A percentile compares a stretch with the other conserved stretches of the same genome.
phyloP scores from a whole-genome alignment of 1,140 invertebrate species.

The Pseudomyrmex cubaensis region DNA sequence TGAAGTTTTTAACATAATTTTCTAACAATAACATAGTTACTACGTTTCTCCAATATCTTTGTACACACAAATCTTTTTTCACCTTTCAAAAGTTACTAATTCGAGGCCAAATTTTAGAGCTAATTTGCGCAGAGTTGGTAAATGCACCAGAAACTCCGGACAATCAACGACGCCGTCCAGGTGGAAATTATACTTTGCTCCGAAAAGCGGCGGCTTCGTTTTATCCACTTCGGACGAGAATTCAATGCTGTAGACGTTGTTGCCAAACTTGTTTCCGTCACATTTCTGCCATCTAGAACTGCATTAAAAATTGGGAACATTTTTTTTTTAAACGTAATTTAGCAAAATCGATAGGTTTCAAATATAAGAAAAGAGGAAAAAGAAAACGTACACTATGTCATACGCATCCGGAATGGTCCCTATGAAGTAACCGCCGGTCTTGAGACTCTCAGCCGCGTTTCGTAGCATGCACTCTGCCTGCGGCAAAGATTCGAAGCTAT shows the following conservation, averaged over 20 bases:
- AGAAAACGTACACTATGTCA: conserved; percentile 91
- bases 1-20: not conserved
- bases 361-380: not conserved
- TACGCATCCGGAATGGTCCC: conserved; percentile 97
- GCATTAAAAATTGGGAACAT: not conserved
- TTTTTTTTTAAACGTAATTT: conserved; percentile 10
- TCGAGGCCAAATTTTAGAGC: conserved; percentile 93
- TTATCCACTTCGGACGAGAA: conserved; percentile 89
- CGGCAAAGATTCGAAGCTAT: conserved; percentile 96
- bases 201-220: conserved; percentile 94
- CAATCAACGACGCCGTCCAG: conserved; percentile 98
- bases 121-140: conserved; percentile 93
- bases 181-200: conserved; percentile 98
- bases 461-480: conserved; percentile 97
- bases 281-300: conserved; percentile 87
- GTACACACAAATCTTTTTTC: conserved; percentile 25
- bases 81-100: conserved; percentile 82
- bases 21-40: not conserved
- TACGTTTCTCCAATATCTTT: too few relatives aligned
- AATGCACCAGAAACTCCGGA: conserved; percentile 98
- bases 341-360: not conserved
- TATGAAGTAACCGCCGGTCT: conserved; percentile 97
- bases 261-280: conserved; percentile 91
- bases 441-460: conserved; percentile 96
- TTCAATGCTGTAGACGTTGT: conserved; percentile 93